Percentiles rank a stretch among this genome's conserved stretches.
phyloP scores from a whole-genome alignment of 2,888 invertebrate genomes.

The Dryomyza anilis region DNA sequence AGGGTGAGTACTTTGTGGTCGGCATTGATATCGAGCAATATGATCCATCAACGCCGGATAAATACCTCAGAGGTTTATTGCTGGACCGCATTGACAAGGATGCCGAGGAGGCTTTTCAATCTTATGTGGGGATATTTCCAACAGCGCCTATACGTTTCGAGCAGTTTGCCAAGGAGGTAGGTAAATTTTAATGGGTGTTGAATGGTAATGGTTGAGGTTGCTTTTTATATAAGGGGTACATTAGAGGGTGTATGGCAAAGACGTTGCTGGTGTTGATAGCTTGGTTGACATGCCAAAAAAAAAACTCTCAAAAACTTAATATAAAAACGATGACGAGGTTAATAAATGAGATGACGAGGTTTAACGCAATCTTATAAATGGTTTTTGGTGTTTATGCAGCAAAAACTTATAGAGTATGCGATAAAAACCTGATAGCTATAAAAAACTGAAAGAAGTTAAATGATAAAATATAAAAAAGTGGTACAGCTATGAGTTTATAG shows the following conservation, averaged over 20 bases:
- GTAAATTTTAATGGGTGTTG: conserved; percentile 1
- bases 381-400: too few relatives aligned
- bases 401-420: too few relatives aligned
- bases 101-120: conserved; percentile 75
- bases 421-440: too few relatives aligned
- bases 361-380: too few relatives aligned
- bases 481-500: too few relatives aligned
- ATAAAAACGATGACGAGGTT: too few relatives aligned
- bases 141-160: conserved; percentile 75
- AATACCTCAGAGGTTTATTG: conserved; percentile 79
- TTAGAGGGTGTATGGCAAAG: background rate
- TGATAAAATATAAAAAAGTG: too few relatives aligned
- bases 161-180: conserved; percentile 68
- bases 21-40: conserved; percentile 91
- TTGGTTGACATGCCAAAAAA: too few relatives aligned
- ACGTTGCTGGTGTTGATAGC: background rate
- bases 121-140: conserved; percentile 83
- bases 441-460: too few relatives aligned
- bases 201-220: background rate
- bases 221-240: background rate
- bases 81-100: conserved; percentile 65
- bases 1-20: conserved; percentile 91
- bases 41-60: conserved; percentile 75
- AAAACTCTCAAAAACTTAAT: too few relatives aligned
- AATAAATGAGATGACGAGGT: too few relatives aligned